phyloP scores from a whole-genome alignment of 2,888 invertebrate species.

The Caenorhabditis macrosperma region DNA sequence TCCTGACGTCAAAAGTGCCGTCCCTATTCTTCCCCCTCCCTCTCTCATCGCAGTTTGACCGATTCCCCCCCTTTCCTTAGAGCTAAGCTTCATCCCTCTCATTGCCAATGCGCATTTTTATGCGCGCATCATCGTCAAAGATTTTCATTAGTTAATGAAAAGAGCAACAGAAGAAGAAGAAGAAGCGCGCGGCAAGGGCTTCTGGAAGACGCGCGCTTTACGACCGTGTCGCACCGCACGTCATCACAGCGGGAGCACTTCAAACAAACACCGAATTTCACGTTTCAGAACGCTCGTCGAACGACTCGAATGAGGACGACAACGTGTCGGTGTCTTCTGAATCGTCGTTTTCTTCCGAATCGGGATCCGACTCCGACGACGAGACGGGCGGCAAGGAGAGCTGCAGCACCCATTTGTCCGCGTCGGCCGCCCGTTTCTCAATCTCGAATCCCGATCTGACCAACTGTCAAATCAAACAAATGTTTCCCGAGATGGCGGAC shows the following conservation, averaged over 20 bases:
- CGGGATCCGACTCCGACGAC: slow-evolving; percentile 36
- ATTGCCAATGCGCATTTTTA: slow-evolving; percentile 59
- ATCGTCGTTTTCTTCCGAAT: slow-evolving; percentile 43
- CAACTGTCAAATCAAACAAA: slow-evolving; percentile 72
- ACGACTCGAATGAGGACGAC: slow-evolving; percentile 53
- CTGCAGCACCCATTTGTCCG: slow-evolving; percentile 36
- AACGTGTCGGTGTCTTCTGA: slow-evolving; percentile 39
- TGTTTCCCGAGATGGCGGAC: slow-evolving; percentile 78
- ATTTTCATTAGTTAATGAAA: slow-evolving; percentile 60
- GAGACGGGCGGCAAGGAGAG: slow-evolving; percentile 18
- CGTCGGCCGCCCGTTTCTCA: slow-evolving; percentile 63
- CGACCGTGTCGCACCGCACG: slow-evolving; percentile 12
- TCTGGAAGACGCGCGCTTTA: slow-evolving; percentile 18
- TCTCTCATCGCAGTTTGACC: slow-evolving; percentile 9
- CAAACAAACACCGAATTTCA: slow-evolving; percentile 15
- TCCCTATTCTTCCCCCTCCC: slow-evolving; percentile 7
- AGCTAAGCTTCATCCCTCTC: slow-evolving; percentile 29
- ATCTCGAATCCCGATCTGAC: slow-evolving; percentile 78
- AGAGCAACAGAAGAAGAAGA: slow-evolving; percentile 32
- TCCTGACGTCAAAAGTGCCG: slow-evolving; percentile 52
- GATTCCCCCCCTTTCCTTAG: slow-evolving; percentile 9
- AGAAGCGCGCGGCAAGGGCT: slow-evolving; percentile 13
- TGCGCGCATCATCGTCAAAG: slow-evolving; percentile 46
- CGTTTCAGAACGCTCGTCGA: slow-evolving; percentile 51
- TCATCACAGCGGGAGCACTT: slow-evolving; percentile 3